Evolutionary conservation across 2,797 vertebrate genomes (phyloP), one percentile per base, ranked within the genome.

Genomic region (Pseudochaenichthys georgianus): DNA sequence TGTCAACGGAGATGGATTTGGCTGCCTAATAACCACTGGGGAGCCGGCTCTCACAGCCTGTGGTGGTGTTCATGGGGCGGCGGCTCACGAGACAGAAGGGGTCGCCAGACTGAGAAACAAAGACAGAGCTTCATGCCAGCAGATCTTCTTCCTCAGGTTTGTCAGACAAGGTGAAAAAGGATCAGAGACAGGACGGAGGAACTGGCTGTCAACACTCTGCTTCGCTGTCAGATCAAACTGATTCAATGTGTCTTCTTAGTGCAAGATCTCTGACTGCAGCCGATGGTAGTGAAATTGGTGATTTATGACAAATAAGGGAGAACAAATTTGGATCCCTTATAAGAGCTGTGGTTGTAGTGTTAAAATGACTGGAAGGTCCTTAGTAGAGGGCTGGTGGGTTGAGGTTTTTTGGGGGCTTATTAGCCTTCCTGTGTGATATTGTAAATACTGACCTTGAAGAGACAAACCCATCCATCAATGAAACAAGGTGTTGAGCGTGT

Each of bases 241-340:
- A 83, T 75, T 78, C 50, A 68, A 72, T 70, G 46, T 41, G 53
- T 64, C 64, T 59, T 55, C 42, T 23, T 68, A 55, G 34, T 60
- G 58, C 15, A 21, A 47, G 28, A 58, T 5, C 59, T 54, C 15
- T n/a, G 42, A 34, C 2, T 0, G 16, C 17, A 31, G 59, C 41
- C 17, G 3, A 13, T 16, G n/a, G 38, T 23, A 54, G 15, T 54
- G 69, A n/a, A n/a, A 43, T 13, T 16, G 5, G 1, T 11, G 34
- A 59, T 58, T 42, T 50, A 38, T 61, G 53, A 54, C 12, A 43
- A 13, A 54, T 4, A 21, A 47, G 12, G 12, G 6, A 16, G 10
- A 47, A 5, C 21, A 34, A 1, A 28, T 53, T 45, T 17, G 5
- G 15, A 43, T 57, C 3, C 4, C 67, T 48, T n/a, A 38, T 38